phyloP scores from a whole-genome alignment of 2,888 invertebrate species.

The Petrolisthes cinctipes region DNA sequence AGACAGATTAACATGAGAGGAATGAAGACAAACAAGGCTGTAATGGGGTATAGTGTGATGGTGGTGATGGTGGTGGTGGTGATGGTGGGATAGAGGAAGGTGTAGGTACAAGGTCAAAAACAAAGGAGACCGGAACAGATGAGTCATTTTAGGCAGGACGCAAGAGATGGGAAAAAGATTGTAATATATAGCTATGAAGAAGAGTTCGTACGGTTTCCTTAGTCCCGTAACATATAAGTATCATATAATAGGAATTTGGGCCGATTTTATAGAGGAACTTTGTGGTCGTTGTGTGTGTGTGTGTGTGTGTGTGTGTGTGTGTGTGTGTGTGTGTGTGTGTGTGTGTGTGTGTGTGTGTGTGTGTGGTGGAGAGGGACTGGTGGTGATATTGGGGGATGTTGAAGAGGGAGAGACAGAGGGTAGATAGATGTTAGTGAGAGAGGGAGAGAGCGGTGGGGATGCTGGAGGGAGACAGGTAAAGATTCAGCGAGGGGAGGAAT shows the following conservation, averaged over 20 bases:
- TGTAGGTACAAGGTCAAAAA: not conserved
- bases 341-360: not conserved
- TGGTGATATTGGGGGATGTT: not conserved
- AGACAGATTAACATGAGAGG: no score
- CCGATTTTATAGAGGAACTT: not conserved
- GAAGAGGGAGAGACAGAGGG: not conserved
- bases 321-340: constrained; percentile 8
- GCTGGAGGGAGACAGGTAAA: not conserved
- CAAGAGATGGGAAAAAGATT: no score
- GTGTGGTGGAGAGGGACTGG: not conserved
- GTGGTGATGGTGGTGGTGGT: not conserved
- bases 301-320: not conserved
- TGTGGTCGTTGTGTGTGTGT: constrained; percentile 13
- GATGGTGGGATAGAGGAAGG: not conserved
- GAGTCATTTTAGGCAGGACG: no score
- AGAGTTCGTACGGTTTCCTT: no score
- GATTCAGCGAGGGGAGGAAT: no score
- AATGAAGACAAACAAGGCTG: no score
- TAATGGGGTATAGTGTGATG: not conserved
- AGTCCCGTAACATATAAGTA: no score
- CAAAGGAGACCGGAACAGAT: no score
- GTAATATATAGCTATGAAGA: no score
- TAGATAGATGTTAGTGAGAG: not conserved
- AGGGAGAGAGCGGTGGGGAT: not conserved
- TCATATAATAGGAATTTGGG: no score